Conservation (phyloP, 1,140 invertebrate species). For the Holotrichia oblita region DNA sequence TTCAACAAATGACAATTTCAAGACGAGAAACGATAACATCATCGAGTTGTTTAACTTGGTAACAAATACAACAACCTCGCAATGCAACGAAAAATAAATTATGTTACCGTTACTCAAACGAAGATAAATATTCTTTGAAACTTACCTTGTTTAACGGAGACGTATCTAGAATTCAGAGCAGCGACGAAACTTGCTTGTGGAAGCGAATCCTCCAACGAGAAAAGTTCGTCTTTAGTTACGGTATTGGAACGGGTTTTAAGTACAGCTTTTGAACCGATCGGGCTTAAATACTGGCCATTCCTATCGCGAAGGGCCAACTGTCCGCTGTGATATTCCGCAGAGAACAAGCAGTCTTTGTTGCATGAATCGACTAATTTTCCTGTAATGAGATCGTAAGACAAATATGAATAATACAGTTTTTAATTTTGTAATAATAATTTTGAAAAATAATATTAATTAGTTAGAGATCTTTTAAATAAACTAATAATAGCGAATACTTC, state of each 20-base stretch:
- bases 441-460: too few species aligned
- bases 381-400: conserved; percentile 43
- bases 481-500: too few species aligned
- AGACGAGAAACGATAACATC: too few species aligned
- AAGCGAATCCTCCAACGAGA: conserved; percentile 94
- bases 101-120: background rate
- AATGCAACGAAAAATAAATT: background rate
- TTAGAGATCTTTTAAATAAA: too few species aligned
- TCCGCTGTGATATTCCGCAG: conserved; percentile 93
- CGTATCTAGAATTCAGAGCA: conserved; percentile 91
- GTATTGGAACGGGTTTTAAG: conserved; percentile 91
- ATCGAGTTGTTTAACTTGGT: too few species aligned
- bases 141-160: conserved; percentile 96
- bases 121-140: conserved; percentile 38
- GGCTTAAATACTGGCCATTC: conserved; percentile 88
- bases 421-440: too few species aligned
- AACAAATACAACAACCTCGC: too few species aligned
- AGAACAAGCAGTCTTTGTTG: conserved; percentile 83
- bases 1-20: too few species aligned
- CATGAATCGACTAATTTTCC: conserved; percentile 65
- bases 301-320: conserved; percentile 77
- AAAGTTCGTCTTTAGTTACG: conserved; percentile 95
- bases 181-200: conserved; percentile 94
- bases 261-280: conserved; percentile 94
- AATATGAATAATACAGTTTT: too few species aligned